Percentiles rank a stretch among this genome's conserved stretches.
These are phyloP conservation scores for Apodemia mormo DNA, from an alignment of 2,888 invertebrate species.

Conservation along the genomic window DNA sequence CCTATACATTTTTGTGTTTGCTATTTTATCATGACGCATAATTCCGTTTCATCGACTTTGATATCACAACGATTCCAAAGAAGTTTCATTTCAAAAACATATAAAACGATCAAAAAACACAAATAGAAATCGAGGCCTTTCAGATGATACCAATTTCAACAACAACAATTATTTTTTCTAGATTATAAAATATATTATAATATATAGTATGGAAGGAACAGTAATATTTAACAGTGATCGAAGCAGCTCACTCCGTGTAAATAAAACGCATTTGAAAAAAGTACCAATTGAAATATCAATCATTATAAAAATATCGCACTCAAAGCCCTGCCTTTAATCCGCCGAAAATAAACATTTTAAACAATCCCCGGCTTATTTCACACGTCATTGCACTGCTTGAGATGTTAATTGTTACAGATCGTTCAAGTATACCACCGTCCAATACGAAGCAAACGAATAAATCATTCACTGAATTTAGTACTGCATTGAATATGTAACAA, in stretches of 20 bases:
- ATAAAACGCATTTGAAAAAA: not conserved
- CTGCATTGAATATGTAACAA: not conserved
- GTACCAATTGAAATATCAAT: not conserved
- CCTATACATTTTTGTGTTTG: too few relatives aligned
- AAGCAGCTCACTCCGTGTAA: not conserved
- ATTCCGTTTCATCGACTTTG: too few relatives aligned
- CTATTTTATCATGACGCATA: too few relatives aligned
- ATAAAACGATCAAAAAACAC: too few relatives aligned
- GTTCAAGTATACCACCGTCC: not conserved
- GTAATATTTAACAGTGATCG: not conserved
- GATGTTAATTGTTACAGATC: conserved; percentile 30
- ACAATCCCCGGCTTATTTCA: conserved; percentile 28
- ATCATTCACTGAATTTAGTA: not conserved
- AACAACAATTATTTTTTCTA: too few relatives aligned
- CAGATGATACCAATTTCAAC: too few relatives aligned
- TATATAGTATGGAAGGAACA: too few relatives aligned
- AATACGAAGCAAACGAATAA: not conserved
- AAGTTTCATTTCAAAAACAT: too few relatives aligned
- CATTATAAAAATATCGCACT: conserved; percentile 5
- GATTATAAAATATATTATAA: too few relatives aligned
- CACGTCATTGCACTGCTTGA: conserved; percentile 35
- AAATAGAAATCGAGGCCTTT: too few relatives aligned
- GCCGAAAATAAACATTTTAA: conserved; percentile 26
- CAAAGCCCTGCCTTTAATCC: conserved; percentile 17
- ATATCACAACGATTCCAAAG: too few relatives aligned